Evolutionary conservation across 1,140 invertebrate genomes (phyloP), one percentile per base, ranked within the genome.

Genomic region (Sitobion miscanthi): DNA sequence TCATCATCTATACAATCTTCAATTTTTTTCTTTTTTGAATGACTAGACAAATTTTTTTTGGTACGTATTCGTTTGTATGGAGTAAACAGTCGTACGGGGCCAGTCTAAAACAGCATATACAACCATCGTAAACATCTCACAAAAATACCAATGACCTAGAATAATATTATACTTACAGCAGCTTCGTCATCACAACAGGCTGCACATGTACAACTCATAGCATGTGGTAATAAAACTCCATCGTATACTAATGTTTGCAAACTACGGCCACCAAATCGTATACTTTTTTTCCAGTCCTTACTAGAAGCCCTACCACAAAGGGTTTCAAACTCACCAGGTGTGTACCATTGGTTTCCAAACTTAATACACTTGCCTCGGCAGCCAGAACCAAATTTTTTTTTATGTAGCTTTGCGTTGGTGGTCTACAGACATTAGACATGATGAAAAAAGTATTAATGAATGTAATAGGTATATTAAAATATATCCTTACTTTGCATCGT

Each of bases 261-360:
- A 94, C 98, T 99, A 94, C 98, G 96, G 4, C 98, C 98, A 54
- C 98, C 98, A 95, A 98, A 98, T 90, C 95, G 96, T 94, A 99
- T 99, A 94, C 98, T 99, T 93, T 98, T 96, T 95, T 99, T 99
- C 98, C 98, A 99, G 95, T 99, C 98, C 95, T 99, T 99, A 94
- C 98, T 99, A 3, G 98, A 98, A 0, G 97, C 98, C 94, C 98
- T 96, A 0, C 98, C 98, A 95, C 98, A 98, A 5, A 98, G 95
- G 3, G 97, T 97, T 96, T 99, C 98, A 95, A 99, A 99, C 95
- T 99, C 98, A 95, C 98, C 98, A 1, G 98, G 98, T 25, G 98
- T 99, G 94, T 97, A 98, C 98, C 98, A 99, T 35, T 96, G 95
- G 93, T 96, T 96, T n/a, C 96, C 97, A 93, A 97, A 96, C 95